phyloP scores from a whole-genome alignment of 2,113 vertebrate genomes.

The Menidia beryllina region DNA sequence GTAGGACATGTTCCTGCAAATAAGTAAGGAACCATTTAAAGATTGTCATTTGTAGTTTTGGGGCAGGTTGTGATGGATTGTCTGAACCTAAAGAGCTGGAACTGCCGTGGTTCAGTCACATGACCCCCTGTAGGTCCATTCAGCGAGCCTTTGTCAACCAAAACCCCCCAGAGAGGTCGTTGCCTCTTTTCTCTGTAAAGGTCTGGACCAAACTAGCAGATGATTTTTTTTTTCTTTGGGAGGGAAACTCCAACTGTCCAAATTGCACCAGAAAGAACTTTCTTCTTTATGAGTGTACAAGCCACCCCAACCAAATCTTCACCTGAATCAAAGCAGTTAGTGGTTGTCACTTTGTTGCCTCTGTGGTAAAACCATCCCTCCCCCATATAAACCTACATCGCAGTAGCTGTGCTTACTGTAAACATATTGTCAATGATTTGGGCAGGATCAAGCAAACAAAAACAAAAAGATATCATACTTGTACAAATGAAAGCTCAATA shows the following conservation, averaged over 20 bases:
- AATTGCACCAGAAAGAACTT: constrained; percentile 41
- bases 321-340: no score
- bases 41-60: no score
- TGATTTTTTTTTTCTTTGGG: no score
- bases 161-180: constrained; percentile 16
- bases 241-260: constrained; percentile 13
- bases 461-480: constrained; percentile 70
- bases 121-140: constrained; percentile 27
- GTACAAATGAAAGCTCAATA: constrained; percentile 81
- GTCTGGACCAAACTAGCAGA: constrained; percentile 6
- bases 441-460: constrained; percentile 42
- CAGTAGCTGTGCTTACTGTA: constrained; percentile 77
- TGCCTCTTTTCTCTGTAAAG: constrained; percentile 19
- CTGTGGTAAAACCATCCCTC: constrained; percentile 54
- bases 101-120: background rate
- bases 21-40: no score
- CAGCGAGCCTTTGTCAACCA: constrained; percentile 17
- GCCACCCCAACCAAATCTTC: no score
- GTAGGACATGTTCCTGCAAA: no score
- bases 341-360: background rate
- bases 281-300: constrained; percentile 18
- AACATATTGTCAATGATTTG: constrained; percentile 74
- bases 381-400: constrained; percentile 68
- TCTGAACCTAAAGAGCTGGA: no score
- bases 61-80: no score